Conservation (phyloP, 2,797 vertebrate species). For the Eupleurogrammus muticus region DNA sequence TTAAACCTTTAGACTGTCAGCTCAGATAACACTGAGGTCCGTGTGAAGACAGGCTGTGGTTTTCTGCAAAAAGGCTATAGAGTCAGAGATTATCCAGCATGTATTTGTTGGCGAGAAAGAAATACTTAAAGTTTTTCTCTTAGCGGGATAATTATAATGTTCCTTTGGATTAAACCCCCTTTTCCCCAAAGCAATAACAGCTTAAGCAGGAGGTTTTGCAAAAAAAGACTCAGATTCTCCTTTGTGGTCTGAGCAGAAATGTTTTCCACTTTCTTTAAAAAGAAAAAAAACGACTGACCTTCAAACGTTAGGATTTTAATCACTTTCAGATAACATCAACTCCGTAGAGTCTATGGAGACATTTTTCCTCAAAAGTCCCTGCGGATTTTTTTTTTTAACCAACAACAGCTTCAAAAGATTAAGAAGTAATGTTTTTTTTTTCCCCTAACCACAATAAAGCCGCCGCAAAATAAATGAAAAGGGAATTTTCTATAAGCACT, state of each 20-base stretch:
- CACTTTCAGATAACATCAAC: constrained; percentile 21
- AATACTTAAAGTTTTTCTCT: constrained; percentile 29
- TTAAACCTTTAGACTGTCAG: constrained; percentile 20
- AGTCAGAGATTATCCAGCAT: neutral
- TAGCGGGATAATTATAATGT: constrained; percentile 32
- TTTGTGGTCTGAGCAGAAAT: constrained; percentile 25
- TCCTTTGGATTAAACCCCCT: constrained; percentile 27
- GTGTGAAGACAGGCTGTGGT: neutral
- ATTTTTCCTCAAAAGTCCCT: neutral
- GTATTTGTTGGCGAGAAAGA: constrained; percentile 2
- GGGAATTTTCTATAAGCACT: neutral
- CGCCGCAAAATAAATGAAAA: neutral
- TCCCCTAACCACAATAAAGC: neutral
- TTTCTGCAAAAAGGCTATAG: neutral
- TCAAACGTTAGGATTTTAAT: constrained; percentile 33
- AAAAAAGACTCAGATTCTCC: constrained; percentile 12
- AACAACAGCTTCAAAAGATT: constrained; percentile 14
- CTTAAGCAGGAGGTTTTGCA: constrained; percentile 16
- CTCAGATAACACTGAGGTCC: neutral
- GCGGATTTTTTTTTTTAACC: constrained; percentile 18
- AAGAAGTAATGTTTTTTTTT: neutral
- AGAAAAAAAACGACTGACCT: constrained; percentile 20
- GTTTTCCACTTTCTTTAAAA: constrained; percentile 19
- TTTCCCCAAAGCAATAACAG: constrained; percentile 23
- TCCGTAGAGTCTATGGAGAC: neutral